Evolutionary conservation across 2,797 vertebrate genomes (phyloP).

Genomic region (Ceyx erithaca): DNA sequence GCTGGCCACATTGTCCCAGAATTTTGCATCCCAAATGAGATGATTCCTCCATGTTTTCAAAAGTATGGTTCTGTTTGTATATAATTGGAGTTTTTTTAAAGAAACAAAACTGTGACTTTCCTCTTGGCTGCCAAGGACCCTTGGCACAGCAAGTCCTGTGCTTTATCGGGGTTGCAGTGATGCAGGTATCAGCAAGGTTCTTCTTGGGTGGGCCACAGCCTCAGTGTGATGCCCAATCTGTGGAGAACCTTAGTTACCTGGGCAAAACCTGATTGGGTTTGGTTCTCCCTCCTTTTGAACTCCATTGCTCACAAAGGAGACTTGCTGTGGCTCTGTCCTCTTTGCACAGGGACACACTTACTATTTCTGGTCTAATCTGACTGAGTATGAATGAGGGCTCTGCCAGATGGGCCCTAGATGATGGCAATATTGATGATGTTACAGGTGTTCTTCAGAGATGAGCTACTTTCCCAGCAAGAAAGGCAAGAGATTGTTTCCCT

Average conservation of each 20-base stretch:
- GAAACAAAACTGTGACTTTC: not conserved
- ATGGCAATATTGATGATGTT: not conserved
- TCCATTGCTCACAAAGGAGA: not conserved
- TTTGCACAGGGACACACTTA: not conserved
- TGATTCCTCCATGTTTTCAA: not conserved
- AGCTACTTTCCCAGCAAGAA: not conserved
- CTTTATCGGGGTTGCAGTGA: not conserved
- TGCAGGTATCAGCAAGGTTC: not conserved
- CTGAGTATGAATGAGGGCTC: not conserved
- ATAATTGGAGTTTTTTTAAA: not conserved
- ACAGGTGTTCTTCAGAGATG: not conserved
- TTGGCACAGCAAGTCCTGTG: too few relatives aligned
- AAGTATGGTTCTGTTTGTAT: not conserved
- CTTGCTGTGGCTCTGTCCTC: not conserved
- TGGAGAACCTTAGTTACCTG: not conserved
- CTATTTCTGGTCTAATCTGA: not conserved
- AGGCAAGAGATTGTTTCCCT: not conserved
- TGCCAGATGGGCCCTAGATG: not conserved
- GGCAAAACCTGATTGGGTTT: not conserved
- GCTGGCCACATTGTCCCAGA: fast-evolving
- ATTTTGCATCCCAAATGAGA: not conserved
- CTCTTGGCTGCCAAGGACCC: not conserved
- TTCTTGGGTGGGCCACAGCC: not conserved
- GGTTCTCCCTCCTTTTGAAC: not conserved
- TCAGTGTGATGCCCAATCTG: fast-evolving